Evolutionary conservation across 92 coral and sea anemone species (phyloP).

Genomic region (Chrysogorgia sp.): DNA sequence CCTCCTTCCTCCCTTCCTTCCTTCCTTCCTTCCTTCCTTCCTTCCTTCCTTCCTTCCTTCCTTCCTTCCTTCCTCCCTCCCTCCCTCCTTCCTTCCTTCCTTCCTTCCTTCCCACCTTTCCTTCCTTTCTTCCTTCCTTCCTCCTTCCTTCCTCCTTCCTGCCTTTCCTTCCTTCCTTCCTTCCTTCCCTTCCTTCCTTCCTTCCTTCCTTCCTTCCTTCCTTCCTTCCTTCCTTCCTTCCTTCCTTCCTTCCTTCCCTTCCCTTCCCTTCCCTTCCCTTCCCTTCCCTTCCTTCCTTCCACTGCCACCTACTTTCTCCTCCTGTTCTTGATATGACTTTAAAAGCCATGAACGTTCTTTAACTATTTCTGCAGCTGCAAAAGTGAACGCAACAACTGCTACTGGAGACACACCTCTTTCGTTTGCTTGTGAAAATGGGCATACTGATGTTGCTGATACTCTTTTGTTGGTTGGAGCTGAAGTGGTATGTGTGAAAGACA

Average conservation of each 20-base stretch:
- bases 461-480: conserved; percentile 88
- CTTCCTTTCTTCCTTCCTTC: no score
- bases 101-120: not conserved
- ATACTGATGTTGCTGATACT: conserved; percentile 99
- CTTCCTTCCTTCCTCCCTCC: not conserved
- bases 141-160: no score
- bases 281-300: not conserved
- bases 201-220: not conserved
- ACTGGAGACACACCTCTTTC: conserved; percentile 97
- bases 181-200: not conserved
- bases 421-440: conserved; percentile 99
- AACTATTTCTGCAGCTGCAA: conserved; percentile 78
- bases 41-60: not conserved
- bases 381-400: conserved; percentile 93
- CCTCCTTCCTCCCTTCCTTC: not conserved
- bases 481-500: conserved; percentile 59
- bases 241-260: not conserved
- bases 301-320: no score
- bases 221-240: not conserved
- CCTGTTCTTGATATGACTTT: no score
- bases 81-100: not conserved
- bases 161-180: not conserved
- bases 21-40: not conserved
- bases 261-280: not conserved
- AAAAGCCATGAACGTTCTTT: no score